Percentiles rank a stretch among this genome's conserved stretches.
These are phyloP conservation scores for Rhipidura dahli DNA, from an alignment of 2,113 vertebrate species.

Conservation along the genomic window DNA sequence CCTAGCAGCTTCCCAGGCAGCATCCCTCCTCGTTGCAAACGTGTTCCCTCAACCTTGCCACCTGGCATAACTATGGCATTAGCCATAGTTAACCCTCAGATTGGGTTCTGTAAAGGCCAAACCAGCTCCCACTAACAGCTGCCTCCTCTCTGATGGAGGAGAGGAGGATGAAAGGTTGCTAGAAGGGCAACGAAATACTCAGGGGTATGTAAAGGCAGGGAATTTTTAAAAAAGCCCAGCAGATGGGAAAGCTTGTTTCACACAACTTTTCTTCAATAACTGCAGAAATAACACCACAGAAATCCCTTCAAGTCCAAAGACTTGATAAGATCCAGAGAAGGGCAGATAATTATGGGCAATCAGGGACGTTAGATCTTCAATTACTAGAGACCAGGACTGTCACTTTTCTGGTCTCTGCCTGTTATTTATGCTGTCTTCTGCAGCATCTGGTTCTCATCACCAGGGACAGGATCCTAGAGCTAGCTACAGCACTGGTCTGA, in stretches of 20 bases:
- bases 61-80: background rate
- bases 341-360: background rate
- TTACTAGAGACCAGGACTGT: background rate
- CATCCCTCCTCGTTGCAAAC: background rate
- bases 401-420: background rate
- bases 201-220: background rate
- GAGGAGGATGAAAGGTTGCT: background rate
- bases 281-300: background rate
- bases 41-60: background rate
- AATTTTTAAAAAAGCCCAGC: accelerated
- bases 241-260: background rate
- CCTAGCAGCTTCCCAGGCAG: background rate
- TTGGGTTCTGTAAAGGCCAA: background rate
- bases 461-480: background rate
- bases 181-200: background rate
- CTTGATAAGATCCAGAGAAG: constrained; percentile 2
- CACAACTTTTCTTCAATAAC: background rate
- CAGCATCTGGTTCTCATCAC: constrained; percentile 22
- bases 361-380: background rate
- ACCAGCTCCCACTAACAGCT: background rate
- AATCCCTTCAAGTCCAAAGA: background rate
- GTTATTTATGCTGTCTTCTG: background rate
- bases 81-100: background rate
- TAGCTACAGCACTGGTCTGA: background rate
- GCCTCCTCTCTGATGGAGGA: background rate